Evolutionary conservation across 64 coral and sea anemone genomes (phyloP).

Genomic region (Acropora yongei): DNA sequence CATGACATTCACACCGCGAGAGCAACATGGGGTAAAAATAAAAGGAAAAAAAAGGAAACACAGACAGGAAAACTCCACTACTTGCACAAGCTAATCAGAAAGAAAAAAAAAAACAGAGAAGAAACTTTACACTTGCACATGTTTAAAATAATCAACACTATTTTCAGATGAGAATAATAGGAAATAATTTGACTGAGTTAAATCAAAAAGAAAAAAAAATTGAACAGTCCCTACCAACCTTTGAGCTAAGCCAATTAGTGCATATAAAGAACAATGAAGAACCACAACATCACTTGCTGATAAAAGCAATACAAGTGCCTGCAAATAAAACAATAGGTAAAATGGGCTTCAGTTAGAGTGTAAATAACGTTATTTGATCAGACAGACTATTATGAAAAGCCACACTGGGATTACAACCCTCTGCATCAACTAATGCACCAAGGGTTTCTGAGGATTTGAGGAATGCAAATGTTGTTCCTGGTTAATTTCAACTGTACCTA

Average conservation of each 20-base stretch:
- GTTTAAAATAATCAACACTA: too few relatives aligned
- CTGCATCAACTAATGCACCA: neutral
- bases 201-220: neutral
- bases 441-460: too few relatives aligned
- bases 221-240: conserved; percentile 38
- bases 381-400: too few relatives aligned
- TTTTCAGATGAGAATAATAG: neutral
- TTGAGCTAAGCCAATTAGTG: conserved; percentile 95
- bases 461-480: neutral
- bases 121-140: too few relatives aligned
- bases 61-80: too few relatives aligned
- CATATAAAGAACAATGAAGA: conserved; percentile 94
- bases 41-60: too few relatives aligned
- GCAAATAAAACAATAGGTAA: conserved; percentile 5
- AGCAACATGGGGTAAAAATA: too few relatives aligned
- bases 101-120: too few relatives aligned
- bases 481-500: neutral
- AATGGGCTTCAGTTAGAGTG: neutral
- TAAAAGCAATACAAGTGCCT: conserved; percentile 91
- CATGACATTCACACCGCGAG: too few relatives aligned
- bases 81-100: too few relatives aligned
- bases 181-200: neutral
- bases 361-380: too few relatives aligned
- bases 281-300: conserved; percentile 92
- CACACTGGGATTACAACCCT: neutral